Evolutionary conservation across 30 jellyfish, hydroid and myxozoan species (phyloP), one percentile per base, ranked within the genome.

Genomic region (Aurelia aurita complex sp. Pacific): DNA sequence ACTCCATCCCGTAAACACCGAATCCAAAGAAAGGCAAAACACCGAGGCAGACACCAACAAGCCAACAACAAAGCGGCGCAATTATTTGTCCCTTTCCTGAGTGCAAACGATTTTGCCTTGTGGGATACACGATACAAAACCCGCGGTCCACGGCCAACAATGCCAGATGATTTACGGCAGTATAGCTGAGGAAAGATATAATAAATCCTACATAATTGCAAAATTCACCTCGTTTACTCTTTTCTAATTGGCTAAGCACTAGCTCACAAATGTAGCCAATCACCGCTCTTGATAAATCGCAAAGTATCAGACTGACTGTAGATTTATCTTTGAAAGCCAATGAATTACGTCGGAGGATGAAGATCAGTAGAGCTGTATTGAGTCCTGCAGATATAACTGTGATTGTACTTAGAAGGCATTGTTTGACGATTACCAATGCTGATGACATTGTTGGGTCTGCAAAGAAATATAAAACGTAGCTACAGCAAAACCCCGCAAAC

Each of bases 211-310:
- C 59, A 42, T 83, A 63, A 23, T 18, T 7, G 74, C 96, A 86
- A 19, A 18, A 18, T 42, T 13, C 64, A 36, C 59, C 35, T n/a
- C 38, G 18, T 36, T 33, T 42, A 11, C 64, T 61, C 23, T 51
- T 61, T 14, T 36, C 70, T 4, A 73, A 23, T 4, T 6, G 29
- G 18, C 67, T 29, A 54, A 73, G 73, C 10, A 64, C 23, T n/a
- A 86, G n/a, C 82, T 86, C 96, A 35, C 70, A 9, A 17, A 77
- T 11, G 64, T 86, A 86, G 54, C 96, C 96, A 54, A 64, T 59
- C 1, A 77, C 36, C 1, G 88, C 79, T 18, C 88, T 78, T 17
- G 79, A 7, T 46, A 46, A 46, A 46, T 46, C 57, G 57, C 57
- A 46, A 9, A 46, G 15, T 6, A 46, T 46, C 2, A 46, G 12